phyloP scores from a whole-genome alignment of 2,113 vertebrate species.

The Plestiodon gilberti region DNA sequence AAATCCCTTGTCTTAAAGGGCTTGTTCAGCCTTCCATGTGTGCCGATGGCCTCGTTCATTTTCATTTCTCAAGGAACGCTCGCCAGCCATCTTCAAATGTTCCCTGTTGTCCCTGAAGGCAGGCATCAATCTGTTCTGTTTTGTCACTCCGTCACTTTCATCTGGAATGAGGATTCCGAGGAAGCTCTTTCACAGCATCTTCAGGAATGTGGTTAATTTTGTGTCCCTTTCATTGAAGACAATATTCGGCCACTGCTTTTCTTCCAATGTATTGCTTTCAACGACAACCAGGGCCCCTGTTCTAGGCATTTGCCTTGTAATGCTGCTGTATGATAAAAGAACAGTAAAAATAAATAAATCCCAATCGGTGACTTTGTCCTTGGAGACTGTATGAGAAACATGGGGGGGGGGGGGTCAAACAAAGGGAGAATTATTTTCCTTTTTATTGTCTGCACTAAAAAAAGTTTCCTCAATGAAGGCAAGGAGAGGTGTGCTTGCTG shows the following conservation, averaged over 20 bases:
- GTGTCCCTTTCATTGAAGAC: conserved; percentile 51
- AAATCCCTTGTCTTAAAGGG: conserved; percentile 45
- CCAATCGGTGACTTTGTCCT: conserved; percentile 69
- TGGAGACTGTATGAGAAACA: conserved; percentile 48
- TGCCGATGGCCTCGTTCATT: conserved; percentile 65
- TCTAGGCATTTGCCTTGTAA: conserved; percentile 60
- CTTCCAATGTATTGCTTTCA: conserved; percentile 55
- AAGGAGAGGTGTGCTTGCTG: conserved; percentile 58
- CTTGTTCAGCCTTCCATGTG: conserved; percentile 59
- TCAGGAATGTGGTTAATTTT: conserved; percentile 53
- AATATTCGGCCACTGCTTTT: conserved; percentile 49
- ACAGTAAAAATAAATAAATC: too few relatives aligned
- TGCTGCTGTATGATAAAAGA: conserved; percentile 39
- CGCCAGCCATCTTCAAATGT: conserved; percentile 67
- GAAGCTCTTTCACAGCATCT: conserved; percentile 57
- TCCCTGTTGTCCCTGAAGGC: conserved; percentile 64
- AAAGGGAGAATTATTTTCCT: conserved; percentile 35
- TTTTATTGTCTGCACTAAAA: conserved; percentile 47
- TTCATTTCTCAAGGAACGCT: conserved; percentile 65
- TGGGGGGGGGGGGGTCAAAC: conserved; percentile 40
- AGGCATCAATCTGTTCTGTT: conserved; percentile 69
- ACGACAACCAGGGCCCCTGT: conserved; percentile 23
- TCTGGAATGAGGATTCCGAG: conserved; percentile 62
- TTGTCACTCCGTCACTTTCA: conserved; percentile 64
- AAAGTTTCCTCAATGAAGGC: conserved; percentile 62